A percentile compares a stretch with the other conserved stretches of the same genome.
phyloP scores from a whole-genome alignment of 2,797 vertebrate species.

The Rhincodon typus region DNA sequence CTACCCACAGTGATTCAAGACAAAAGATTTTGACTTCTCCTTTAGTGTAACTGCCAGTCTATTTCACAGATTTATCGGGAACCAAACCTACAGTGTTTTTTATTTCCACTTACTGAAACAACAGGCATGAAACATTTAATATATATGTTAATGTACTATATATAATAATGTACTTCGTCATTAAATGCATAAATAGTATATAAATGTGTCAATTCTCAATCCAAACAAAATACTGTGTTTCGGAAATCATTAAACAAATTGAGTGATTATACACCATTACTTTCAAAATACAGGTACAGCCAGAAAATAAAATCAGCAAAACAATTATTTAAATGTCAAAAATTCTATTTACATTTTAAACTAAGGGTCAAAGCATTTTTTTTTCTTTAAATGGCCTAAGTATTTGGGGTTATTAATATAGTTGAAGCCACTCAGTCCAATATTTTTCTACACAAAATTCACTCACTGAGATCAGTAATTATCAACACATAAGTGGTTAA shows the following conservation, averaged over 20 bases:
- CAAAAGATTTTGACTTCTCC: too few relatives aligned
- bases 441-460: background rate
- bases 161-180: background rate
- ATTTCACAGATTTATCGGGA: background rate
- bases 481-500: background rate
- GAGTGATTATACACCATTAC: background rate
- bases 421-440: background rate
- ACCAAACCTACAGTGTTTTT: background rate
- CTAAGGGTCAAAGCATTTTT: background rate
- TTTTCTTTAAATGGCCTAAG: background rate
- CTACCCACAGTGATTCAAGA: background rate
- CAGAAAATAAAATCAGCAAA: too few relatives aligned
- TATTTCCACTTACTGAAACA: background rate
- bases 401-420: background rate
- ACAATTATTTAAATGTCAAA: background rate
- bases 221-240: background rate
- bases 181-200: background rate
- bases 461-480: slow-evolving; percentile 21
- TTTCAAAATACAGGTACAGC: background rate
- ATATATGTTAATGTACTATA: too few relatives aligned
- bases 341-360: background rate
- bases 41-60: background rate
- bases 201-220: background rate
- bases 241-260: background rate
- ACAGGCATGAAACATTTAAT: background rate